Base-by-base conservation (phyloP, 2,888 invertebrate genomes). In the Spatulosminthurus flaviceps region DNA sequence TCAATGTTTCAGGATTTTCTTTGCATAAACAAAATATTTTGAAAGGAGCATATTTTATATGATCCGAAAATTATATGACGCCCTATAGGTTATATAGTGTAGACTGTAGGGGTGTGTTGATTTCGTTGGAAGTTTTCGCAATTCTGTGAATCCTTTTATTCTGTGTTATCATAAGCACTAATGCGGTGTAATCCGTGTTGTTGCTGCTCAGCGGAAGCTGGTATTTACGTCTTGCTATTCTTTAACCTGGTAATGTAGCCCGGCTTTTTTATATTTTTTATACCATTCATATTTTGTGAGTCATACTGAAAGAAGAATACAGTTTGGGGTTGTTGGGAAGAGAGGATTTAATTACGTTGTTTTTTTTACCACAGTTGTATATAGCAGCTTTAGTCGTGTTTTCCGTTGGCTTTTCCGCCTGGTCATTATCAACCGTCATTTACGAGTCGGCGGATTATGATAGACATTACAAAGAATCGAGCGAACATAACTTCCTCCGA, bases 131-230 rank as follows among this genome's bases (percentile, higher is more conserved):
- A 51, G 5, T 51, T 51, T 19, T 19, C 16, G 1, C 16, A 16
- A 51, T 11, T 51, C 51, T n/a, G 16, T 51, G 51, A 19, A 51
- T n/a, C 2, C 1, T 51, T 9, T n/a, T 51, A 19, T 19, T 51
- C 51, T 11, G 16, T 2, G n/a, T 16, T 19, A 11, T n/a, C 51
- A 26, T 7, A 28, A 28, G 29, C 67, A 28, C 26, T 19, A 73
- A 73, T 73, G 73, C 51, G 73, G 82, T 82, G 82, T 81, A 84
- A 84, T 81, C 84, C 84, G 82, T 83, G 82, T 72, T 84, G 81
- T 79, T 84, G 82, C 80, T 84, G 84, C 80, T 82, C 82, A 70
- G 84, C 82, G 73, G 84, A 84, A 82, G 82, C 82, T 80, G 84
- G 84, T 77, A 82, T 84, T 78, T 84, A 82, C 79, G 81, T 84